phyloP scores from a whole-genome alignment of 2,888 invertebrate genomes.

The Mystacides longicornis region DNA sequence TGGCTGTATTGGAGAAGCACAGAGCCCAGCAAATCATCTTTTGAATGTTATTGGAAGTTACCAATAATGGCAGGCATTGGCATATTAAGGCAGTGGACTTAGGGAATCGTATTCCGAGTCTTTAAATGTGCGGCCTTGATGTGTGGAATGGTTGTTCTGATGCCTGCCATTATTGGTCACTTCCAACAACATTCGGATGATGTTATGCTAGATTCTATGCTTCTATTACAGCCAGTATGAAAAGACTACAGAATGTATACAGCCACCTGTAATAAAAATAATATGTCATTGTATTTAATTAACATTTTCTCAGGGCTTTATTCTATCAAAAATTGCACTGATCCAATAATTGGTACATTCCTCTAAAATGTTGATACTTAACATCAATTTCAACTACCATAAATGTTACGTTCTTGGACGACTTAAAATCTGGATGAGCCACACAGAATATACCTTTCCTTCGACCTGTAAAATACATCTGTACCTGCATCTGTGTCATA shows the following conservation, averaged over 20 bases:
- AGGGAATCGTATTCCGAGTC: not conserved
- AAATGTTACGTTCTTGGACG: conserved; percentile 3
- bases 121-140: not conserved
- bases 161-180: not conserved
- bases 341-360: not conserved
- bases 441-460: conserved; percentile 1
- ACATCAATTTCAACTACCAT: not conserved
- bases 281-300: no score
- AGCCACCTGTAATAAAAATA: no score
- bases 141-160: not conserved
- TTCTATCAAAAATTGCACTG: not conserved
- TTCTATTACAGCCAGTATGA: not conserved
- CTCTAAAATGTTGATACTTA: no score
- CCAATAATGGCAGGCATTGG: not conserved
- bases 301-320: no score
- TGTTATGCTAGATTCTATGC: not conserved
- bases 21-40: not conserved
- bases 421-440: conserved; percentile 6
- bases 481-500: conserved; percentile 1
- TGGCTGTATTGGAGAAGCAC: no score
- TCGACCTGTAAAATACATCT: not conserved
- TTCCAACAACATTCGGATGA: not conserved
- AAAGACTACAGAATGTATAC: no score
- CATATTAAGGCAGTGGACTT: not conserved
- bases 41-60: not conserved